These are phyloP conservation scores for Vipera latastei DNA, from an alignment of 2,797 vertebrate species.

Conservation along the genomic window DNA sequence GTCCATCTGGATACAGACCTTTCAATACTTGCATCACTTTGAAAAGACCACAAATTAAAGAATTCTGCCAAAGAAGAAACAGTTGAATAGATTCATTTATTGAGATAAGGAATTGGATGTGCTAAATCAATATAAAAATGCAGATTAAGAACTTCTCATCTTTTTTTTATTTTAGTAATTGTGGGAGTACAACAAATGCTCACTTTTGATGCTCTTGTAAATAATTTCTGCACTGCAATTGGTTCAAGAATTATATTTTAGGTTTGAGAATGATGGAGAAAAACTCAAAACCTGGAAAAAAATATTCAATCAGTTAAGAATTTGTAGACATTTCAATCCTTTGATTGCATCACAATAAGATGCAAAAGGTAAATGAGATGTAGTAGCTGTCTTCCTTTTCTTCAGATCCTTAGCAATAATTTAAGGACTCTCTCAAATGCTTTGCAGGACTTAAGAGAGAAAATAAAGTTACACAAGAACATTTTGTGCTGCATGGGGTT, in stretches of 20 bases:
- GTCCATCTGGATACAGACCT: constrained; percentile 32
- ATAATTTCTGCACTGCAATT: not conserved
- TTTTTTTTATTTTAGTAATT: not conserved
- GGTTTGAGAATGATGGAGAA: not conserved
- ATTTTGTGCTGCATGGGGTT: not conserved
- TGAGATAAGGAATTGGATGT: not conserved
- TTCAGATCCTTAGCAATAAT: not conserved
- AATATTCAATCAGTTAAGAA: not conserved
- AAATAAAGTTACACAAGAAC: not conserved
- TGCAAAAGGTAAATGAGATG: not conserved
- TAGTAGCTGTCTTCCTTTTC: not conserved
- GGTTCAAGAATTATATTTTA: not conserved
- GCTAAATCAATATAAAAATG: not conserved
- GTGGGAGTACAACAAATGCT: not conserved
- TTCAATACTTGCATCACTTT: constrained; percentile 28
- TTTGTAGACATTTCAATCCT: not conserved
- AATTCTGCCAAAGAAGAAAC: not conserved
- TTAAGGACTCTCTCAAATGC: not conserved
- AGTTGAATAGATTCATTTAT: not conserved
- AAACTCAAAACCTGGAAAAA: not conserved
- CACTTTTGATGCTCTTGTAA: not conserved
- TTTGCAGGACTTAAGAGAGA: not conserved
- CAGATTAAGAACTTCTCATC: not conserved
- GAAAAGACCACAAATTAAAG: not conserved
- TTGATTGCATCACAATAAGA: not conserved